A percentile compares a stretch with the other conserved stretches of the same genome.
These are phyloP conservation scores for Rhinolophus sinicus DNA, from an alignment of 2,113 vertebrate species.

Conservation along the genomic window DNA sequence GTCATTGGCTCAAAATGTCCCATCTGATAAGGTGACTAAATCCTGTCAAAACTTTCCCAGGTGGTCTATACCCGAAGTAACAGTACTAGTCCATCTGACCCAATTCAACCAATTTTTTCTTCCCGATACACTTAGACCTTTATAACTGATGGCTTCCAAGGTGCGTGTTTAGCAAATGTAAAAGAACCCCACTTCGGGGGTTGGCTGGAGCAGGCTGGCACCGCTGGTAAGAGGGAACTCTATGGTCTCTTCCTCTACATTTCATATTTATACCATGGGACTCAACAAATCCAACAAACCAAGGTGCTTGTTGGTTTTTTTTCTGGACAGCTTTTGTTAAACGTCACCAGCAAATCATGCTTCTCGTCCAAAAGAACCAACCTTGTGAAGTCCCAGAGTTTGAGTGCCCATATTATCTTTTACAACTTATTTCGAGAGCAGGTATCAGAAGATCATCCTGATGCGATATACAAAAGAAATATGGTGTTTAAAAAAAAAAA, in stretches of 20 bases:
- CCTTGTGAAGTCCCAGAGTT: background rate
- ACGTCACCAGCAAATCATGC: background rate
- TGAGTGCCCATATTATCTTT: background rate
- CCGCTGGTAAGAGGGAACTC: background rate
- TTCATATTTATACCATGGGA: background rate
- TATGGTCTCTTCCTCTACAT: background rate
- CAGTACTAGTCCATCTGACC: background rate
- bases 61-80: background rate
- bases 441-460: background rate
- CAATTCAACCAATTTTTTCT: background rate
- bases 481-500: background rate
- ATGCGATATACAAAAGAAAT: background rate
- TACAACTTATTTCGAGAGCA: background rate
- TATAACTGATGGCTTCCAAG: background rate
- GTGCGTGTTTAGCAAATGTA: background rate
- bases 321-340: background rate
- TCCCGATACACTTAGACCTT: background rate
- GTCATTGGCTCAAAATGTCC: background rate
- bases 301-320: background rate
- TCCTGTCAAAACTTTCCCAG: background rate
- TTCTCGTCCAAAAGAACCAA: background rate
- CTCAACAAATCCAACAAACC: background rate
- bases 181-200: background rate
- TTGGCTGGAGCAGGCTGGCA: background rate
- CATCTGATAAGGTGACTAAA: slow-evolving; percentile 3